Conservation (phyloP, 2,888 invertebrate genomes). For the Graphium colonna region DNA sequence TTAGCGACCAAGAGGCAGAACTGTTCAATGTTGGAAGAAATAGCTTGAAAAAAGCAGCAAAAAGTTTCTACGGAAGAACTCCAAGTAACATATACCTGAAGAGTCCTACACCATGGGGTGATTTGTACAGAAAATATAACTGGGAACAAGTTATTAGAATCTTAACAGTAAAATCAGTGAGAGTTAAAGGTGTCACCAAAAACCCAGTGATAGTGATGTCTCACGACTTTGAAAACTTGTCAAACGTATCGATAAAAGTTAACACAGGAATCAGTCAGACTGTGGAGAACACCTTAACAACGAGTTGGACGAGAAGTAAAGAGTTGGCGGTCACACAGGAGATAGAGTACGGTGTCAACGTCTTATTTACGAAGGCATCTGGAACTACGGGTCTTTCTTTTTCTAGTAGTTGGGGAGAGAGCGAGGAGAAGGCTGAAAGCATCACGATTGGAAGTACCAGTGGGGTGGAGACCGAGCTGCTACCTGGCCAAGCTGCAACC, state of each 20-base stretch:
- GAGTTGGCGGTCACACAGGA: constrained; percentile 51
- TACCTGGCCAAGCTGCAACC: constrained; percentile 52
- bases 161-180: constrained; percentile 34
- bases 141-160: constrained; percentile 55
- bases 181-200: constrained; percentile 38
- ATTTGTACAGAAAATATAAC: constrained; percentile 51
- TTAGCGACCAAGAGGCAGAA: constrained; percentile 44
- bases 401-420: constrained; percentile 50
- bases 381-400: constrained; percentile 51
- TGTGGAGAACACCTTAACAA: constrained; percentile 55
- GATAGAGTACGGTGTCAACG: constrained; percentile 52
- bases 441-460: constrained; percentile 51
- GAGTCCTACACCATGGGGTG: constrained; percentile 66
- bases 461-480: constrained; percentile 53
- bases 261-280: constrained; percentile 59
- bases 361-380: constrained; percentile 46
- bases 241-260: constrained; percentile 54
- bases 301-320: constrained; percentile 48
- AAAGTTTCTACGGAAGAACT: constrained; percentile 40
- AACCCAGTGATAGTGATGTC: constrained; percentile 44
- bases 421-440: constrained; percentile 52
- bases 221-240: constrained; percentile 55
- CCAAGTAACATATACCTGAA: constrained; percentile 47
- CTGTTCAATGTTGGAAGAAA: constrained; percentile 42
- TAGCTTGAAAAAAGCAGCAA: constrained; percentile 42